Conservation (phyloP, 2,888 invertebrate genomes). For the Lordiphosa fenestrarum region DNA sequence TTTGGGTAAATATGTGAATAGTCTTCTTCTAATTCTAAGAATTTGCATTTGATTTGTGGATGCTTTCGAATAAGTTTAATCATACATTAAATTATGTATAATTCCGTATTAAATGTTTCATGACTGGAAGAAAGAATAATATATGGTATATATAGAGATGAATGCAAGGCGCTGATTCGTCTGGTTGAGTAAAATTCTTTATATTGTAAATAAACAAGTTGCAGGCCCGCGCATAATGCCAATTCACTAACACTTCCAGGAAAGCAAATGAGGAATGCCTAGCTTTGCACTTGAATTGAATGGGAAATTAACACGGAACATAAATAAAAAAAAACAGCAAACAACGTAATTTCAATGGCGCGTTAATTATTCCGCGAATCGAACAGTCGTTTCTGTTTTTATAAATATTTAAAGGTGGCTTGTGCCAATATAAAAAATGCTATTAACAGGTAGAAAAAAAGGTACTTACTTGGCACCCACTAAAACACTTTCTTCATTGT, state of each 20-base stretch:
- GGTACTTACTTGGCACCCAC: constrained; percentile 92
- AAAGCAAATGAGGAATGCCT: constrained; percentile 51
- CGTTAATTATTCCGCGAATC: constrained; percentile 59
- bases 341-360: constrained; percentile 44
- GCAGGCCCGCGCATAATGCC: constrained; percentile 13
- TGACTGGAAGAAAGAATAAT: no score
- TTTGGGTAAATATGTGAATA: no score
- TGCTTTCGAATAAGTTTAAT: no score
- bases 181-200: no score
- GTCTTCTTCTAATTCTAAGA: no score
- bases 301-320: constrained; percentile 25
- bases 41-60: no score
- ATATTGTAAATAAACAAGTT: constrained; percentile 19
- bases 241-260: constrained; percentile 42
- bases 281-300: constrained; percentile 50
- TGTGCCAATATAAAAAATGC: constrained; percentile 39
- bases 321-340: constrained; percentile 18
- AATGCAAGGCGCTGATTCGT: constrained; percentile 11
- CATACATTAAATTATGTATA: no score
- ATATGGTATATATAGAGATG: constrained; percentile 6
- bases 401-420: constrained; percentile 51
- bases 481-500: constrained; percentile 91
- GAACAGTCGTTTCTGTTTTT: constrained; percentile 24
- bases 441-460: constrained; percentile 38
- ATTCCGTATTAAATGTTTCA: no score